These are phyloP conservation scores for Dasyurus viverrinus DNA, from an alignment of 2,113 vertebrate genomes.

Conservation along the genomic window DNA sequence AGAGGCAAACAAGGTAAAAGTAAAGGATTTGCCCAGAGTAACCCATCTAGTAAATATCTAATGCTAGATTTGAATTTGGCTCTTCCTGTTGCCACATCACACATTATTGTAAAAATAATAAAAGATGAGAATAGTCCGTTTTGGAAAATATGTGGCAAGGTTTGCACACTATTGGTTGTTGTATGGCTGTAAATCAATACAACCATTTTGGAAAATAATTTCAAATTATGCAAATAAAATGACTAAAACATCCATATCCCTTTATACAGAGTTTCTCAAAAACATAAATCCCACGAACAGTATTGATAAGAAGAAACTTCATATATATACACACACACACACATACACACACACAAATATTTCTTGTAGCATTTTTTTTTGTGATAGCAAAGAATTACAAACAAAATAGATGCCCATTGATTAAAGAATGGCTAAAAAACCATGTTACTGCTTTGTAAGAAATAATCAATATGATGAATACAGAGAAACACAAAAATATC, in stretches of 20 bases:
- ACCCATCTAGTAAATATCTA: neutral
- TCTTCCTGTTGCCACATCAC: neutral
- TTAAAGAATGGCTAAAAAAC: neutral
- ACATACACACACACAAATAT: neutral
- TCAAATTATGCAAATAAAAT: neutral
- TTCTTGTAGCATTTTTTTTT: neutral
- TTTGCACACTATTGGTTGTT: neutral
- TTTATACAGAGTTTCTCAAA: neutral
- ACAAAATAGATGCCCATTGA: neutral
- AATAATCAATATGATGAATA: neutral
- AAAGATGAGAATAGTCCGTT: neutral
- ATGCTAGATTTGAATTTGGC: neutral
- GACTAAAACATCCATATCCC: neutral
- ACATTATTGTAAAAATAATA: neutral
- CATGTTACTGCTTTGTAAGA: neutral
- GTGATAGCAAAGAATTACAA: neutral
- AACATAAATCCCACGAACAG: neutral
- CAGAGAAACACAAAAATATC: neutral
- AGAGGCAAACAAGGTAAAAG: neutral
- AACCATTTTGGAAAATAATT: neutral
- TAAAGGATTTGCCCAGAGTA: neutral
- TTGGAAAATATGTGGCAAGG: neutral
- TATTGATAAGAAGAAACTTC: neutral
- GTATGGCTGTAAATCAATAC: neutral
- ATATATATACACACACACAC: neutral